Conservation (phyloP, 2,113 vertebrate genomes). For the Sebastes fasciatus region DNA sequence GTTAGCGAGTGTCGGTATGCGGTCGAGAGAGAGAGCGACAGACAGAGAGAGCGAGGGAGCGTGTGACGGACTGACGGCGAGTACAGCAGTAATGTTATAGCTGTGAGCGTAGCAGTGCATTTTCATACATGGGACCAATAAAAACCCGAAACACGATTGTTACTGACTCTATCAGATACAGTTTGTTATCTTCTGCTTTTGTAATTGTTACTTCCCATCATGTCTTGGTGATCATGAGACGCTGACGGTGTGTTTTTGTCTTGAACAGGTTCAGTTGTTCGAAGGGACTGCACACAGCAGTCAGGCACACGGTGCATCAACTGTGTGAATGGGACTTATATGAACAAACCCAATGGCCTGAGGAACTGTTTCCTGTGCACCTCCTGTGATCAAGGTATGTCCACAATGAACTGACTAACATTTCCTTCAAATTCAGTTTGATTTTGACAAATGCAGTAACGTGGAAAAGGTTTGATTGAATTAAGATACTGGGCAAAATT, state of each 20-base stretch:
- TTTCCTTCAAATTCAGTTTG: not conserved
- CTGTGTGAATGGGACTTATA: constrained; percentile 40
- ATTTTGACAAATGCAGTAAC: not conserved
- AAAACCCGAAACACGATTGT: not conserved
- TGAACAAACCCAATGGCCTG: constrained; percentile 42
- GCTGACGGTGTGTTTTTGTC: not conserved
- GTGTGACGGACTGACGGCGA: too few species aligned
- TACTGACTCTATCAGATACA: too few species aligned
- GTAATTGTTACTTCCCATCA: not conserved
- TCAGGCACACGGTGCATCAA: constrained; percentile 17
- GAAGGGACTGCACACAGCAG: constrained; percentile 3
- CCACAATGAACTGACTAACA: not conserved
- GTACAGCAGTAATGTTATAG: too few species aligned
- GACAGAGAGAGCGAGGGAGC: too few species aligned
- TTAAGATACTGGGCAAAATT: too few species aligned
- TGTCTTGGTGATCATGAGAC: not conserved
- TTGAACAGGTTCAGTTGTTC: constrained; percentile 41
- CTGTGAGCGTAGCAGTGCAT: too few species aligned
- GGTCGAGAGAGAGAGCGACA: too few species aligned
- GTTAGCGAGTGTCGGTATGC: too few species aligned
- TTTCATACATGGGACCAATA: too few species aligned
- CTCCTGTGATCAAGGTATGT: constrained; percentile 24
- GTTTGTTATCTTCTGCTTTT: too few species aligned
- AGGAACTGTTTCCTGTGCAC: constrained; percentile 35
- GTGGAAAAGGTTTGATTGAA: not conserved